Evolutionary conservation across 2,888 invertebrate genomes (phyloP).

Genomic region (Caenorhabditis virilis): DNA sequence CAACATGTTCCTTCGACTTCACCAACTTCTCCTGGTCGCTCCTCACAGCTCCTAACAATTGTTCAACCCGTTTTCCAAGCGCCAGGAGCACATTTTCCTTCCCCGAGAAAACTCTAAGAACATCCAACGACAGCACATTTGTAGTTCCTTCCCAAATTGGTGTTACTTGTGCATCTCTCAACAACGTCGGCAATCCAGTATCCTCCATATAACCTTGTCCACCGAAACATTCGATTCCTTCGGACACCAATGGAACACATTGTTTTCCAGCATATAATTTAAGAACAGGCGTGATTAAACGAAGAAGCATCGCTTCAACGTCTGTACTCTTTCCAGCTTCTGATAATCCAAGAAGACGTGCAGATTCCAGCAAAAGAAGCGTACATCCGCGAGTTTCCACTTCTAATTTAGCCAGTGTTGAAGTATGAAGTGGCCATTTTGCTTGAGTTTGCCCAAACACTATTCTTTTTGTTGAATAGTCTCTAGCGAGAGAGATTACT

Average conservation of each 20-base stretch:
- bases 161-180: conserved; percentile 74
- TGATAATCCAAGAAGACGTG: conserved; percentile 71
- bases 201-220: conserved; percentile 75
- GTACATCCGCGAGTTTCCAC: conserved; percentile 72
- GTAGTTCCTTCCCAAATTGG: conserved; percentile 76
- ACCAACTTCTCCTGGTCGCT: conserved; percentile 10
- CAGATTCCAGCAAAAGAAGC: conserved; percentile 71
- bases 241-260: conserved; percentile 72
- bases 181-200: conserved; percentile 72
- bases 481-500: conserved; percentile 72
- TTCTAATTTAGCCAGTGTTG: conserved; percentile 73
- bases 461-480: conserved; percentile 71
- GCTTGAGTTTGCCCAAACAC: conserved; percentile 71
- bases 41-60: conserved; percentile 17
- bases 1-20: conserved; percentile 28
- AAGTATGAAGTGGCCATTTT: conserved; percentile 72
- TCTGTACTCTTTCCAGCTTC: conserved; percentile 69
- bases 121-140: conserved; percentile 73
- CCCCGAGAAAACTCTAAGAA: conserved; percentile 72
- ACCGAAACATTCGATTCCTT: conserved; percentile 74
- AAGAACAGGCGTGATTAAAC: conserved; percentile 73
- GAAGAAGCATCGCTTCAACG: conserved; percentile 70
- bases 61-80: conserved; percentile 65
- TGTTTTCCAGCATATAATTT: conserved; percentile 74
- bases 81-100: conserved; percentile 70